Conservation (phyloP, 1,140 invertebrate species). For the Drosophila melanogaster region DNA sequence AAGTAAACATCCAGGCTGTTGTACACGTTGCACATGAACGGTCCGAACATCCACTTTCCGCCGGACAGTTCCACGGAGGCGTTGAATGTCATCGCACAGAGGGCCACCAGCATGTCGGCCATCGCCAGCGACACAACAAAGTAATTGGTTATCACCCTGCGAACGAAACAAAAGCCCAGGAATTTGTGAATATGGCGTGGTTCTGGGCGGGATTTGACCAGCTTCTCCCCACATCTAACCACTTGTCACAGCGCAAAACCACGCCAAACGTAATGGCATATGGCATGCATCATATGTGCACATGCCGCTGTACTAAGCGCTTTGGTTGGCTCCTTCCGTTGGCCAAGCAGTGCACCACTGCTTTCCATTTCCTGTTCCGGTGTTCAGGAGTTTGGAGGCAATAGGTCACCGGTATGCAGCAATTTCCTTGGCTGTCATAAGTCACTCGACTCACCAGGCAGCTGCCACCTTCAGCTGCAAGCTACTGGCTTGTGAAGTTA, state of each 20-base stretch:
- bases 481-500: neutral
- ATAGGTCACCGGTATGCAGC: conserved; percentile 38
- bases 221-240: conserved; percentile 1
- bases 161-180: conserved; percentile 35
- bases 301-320: neutral
- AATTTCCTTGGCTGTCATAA: conserved; percentile 68
- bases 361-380: conserved; percentile 44
- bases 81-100: conserved; percentile 98
- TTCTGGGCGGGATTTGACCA: neutral
- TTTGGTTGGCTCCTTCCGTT: conserved; percentile 4
- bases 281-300: conserved; percentile 42
- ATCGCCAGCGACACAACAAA: conserved; percentile 97
- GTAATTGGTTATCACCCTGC: conserved; percentile 95
- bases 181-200: conserved; percentile 11
- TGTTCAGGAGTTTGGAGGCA: neutral
- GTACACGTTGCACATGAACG: conserved; percentile 96
- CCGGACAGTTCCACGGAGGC: conserved; percentile 92
- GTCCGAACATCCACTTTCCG: conserved; percentile 93
- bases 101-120: conserved; percentile 95
- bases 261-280: conserved; percentile 17
- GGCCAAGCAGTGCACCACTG: conserved; percentile 22
- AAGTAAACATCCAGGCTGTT: conserved; percentile 98
- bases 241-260: conserved; percentile 6
- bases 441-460: conserved; percentile 57
- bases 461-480: conserved; percentile 49